Percentiles rank a stretch among this genome's conserved stretches.
Evolutionary conservation across 2,113 vertebrate genomes (phyloP).

Genomic region (Craseonycteris thonglongyai): DNA sequence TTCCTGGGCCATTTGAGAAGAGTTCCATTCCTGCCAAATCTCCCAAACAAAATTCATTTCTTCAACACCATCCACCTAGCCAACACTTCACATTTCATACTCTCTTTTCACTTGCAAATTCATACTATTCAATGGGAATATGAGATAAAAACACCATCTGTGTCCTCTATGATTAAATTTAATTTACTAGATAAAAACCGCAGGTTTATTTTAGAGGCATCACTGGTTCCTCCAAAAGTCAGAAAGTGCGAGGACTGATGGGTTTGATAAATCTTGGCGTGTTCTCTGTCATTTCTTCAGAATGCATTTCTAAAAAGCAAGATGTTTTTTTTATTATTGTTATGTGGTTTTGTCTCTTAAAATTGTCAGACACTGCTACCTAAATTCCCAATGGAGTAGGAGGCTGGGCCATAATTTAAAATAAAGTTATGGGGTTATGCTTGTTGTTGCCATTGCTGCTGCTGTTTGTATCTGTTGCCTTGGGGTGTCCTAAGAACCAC

Average conservation of each 20-base stretch:
- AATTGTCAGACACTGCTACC: neutral
- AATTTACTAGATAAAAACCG: constrained; percentile 30
- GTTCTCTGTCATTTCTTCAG: neutral
- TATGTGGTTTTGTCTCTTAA: neutral
- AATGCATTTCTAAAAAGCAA: neutral
- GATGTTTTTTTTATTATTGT: too few species aligned
- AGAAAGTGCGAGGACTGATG: neutral
- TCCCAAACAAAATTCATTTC: constrained; percentile 43
- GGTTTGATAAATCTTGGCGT: constrained; percentile 9
- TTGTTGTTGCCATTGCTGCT: neutral
- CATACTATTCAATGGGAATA: constrained; percentile 51
- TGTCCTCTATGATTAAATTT: constrained; percentile 42
- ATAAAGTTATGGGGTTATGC: neutral
- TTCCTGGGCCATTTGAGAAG: neutral
- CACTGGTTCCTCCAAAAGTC: neutral
- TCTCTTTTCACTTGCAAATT: constrained; percentile 50
- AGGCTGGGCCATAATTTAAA: neutral
- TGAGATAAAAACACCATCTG: constrained; percentile 69
- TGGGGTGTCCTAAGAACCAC: neutral
- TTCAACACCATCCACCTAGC: constrained; percentile 3
- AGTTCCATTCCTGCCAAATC: neutral
- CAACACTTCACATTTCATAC: constrained; percentile 31
- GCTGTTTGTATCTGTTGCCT: neutral
- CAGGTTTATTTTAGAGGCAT: constrained; percentile 34
- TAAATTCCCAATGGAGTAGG: neutral